Conservation (phyloP, 1,140 invertebrate species). For the Apis dorsata region DNA sequence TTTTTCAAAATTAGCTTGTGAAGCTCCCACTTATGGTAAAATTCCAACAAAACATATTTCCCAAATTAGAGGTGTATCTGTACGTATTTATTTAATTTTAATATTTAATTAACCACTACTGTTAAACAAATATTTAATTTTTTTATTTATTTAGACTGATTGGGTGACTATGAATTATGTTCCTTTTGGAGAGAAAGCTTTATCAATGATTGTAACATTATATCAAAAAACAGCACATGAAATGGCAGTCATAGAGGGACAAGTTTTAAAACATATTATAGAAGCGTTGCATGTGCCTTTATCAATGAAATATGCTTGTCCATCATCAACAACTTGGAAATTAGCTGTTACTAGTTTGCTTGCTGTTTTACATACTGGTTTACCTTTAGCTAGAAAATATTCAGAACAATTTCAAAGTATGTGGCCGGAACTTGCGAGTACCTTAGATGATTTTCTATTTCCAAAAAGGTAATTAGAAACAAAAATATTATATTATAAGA, state of each 20-base stretch:
- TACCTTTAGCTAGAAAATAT: slow-evolving; percentile 92
- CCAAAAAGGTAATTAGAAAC: slow-evolving; percentile 83
- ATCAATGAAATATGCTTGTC: slow-evolving; percentile 91
- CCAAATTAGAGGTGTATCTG: slow-evolving; percentile 77
- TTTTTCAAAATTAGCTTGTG: slow-evolving; percentile 87
- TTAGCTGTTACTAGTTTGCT: slow-evolving; percentile 90
- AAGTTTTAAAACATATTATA: slow-evolving; percentile 89
- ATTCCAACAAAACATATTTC: slow-evolving; percentile 80
- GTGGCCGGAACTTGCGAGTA: slow-evolving; percentile 92
- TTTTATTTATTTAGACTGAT: slow-evolving; percentile 81
- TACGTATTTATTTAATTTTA: slow-evolving; percentile 61
- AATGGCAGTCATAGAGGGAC: slow-evolving; percentile 86
- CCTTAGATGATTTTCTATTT: slow-evolving; percentile 95
- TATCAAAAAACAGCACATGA: slow-evolving; percentile 91
- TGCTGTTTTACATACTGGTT: slow-evolving; percentile 89
- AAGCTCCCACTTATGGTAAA: slow-evolving; percentile 84
- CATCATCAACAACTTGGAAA: slow-evolving; percentile 92
- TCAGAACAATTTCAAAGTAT: slow-evolving; percentile 85
- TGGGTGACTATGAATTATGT: slow-evolving; percentile 93
- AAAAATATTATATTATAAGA: neutral
- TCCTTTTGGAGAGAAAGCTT: slow-evolving; percentile 92
- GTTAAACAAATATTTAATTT: slow-evolving; percentile 20
- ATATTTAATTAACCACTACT: neutral
- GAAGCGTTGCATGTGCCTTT: slow-evolving; percentile 88
- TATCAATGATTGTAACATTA: slow-evolving; percentile 89